These are phyloP conservation scores for Actenoides lindsayi DNA, from an alignment of 2,113 vertebrate species.

Conservation along the genomic window DNA sequence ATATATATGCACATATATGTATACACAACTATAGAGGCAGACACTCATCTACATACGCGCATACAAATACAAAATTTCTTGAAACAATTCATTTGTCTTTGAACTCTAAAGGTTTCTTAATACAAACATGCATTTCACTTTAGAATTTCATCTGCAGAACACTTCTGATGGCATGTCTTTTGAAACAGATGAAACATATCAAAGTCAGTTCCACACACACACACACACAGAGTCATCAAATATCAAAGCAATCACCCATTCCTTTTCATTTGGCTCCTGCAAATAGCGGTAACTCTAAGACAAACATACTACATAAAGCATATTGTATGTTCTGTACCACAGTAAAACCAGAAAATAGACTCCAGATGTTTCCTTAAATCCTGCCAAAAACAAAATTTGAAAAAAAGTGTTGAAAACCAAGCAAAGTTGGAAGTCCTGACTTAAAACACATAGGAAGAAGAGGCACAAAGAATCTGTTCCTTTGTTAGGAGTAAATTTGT, in stretches of 20 bases:
- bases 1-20: too few species aligned
- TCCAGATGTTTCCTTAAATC: slow-evolving; percentile 56
- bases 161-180: background rate
- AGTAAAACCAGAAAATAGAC: slow-evolving; percentile 51
- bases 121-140: background rate
- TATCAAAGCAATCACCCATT: background rate
- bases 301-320: background rate
- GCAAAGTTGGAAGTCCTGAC: background rate
- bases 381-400: background rate
- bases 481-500: slow-evolving; percentile 49
- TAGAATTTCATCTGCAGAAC: background rate
- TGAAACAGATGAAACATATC: background rate
- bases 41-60: background rate
- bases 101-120: background rate
- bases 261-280: background rate
- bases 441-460: background rate
- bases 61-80: background rate
- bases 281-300: slow-evolving; percentile 3
- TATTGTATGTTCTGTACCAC: background rate
- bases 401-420: slow-evolving; percentile 32
- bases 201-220: background rate
- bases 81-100: background rate
- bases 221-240: background rate
- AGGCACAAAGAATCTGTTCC: background rate
- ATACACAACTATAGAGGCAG: background rate